These are phyloP conservation scores for Ataeniobius toweri DNA, from an alignment of 2,797 vertebrate species.

Conservation along the genomic window DNA sequence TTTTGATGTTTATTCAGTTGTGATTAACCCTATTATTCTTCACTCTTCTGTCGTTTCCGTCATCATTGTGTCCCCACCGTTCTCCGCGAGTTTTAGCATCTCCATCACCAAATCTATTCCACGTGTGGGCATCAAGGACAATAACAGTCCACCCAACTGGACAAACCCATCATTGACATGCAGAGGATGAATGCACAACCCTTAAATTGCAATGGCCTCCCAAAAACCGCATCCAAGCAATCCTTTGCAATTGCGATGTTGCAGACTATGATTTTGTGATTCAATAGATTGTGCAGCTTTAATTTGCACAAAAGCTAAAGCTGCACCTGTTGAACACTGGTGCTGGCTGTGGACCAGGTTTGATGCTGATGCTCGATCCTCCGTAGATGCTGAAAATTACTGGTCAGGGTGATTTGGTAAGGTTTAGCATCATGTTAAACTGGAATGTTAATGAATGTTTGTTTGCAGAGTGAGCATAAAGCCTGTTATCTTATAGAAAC, in stretches of 20 bases:
- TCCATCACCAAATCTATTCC: neutral
- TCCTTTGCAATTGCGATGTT: too few relatives aligned
- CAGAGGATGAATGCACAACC: neutral
- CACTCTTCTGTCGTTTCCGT: neutral
- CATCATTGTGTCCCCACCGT: neutral
- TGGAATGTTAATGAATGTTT: too few relatives aligned
- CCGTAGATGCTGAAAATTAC: neutral
- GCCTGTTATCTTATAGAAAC: too few relatives aligned
- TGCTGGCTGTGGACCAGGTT: conserved; percentile 48
- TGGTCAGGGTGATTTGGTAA: neutral
- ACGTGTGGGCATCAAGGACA: neutral
- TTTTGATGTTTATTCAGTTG: too few relatives aligned
- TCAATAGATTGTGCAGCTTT: neutral
- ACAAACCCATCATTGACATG: too few relatives aligned
- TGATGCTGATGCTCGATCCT: conserved; percentile 34
- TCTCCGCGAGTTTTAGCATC: neutral
- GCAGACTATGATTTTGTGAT: neutral
- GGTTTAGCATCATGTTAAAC: neutral
- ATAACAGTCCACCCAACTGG: neutral
- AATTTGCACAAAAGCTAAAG: conserved; percentile 27
- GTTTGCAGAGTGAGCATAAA: too few relatives aligned
- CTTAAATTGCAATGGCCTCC: neutral
- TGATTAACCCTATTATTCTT: too few relatives aligned
- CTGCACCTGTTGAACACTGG: conserved; percentile 62
- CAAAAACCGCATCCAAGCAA: neutral